Conservation (phyloP, 2,113 vertebrate species). For the Pterocles orientalis region DNA sequence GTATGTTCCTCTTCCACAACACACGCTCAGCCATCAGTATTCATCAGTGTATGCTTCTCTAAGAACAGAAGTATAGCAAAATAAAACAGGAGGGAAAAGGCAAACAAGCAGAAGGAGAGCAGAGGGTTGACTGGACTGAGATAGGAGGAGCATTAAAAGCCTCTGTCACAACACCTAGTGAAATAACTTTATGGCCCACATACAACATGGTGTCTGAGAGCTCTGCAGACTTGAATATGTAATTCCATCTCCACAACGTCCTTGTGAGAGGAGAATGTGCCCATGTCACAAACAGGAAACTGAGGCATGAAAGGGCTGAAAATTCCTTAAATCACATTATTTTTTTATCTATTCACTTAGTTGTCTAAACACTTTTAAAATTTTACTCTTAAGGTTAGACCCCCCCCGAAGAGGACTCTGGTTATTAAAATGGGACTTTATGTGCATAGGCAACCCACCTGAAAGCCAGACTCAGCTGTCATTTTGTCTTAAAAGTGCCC, state of each 20-base stretch:
- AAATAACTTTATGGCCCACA: not conserved
- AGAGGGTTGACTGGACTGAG: not conserved
- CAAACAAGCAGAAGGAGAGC: constrained; percentile 16
- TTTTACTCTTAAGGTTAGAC: not conserved
- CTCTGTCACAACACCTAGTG: not conserved
- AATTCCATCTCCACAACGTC: not conserved
- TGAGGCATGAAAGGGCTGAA: not conserved
- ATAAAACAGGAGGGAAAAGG: constrained; percentile 21
- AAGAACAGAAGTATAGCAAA: constrained; percentile 35
- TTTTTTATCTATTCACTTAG: not conserved
- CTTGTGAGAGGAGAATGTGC: not conserved
- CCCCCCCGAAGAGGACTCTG: not conserved
- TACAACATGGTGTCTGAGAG: not conserved
- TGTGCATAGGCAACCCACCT: not conserved
- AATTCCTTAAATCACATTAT: not conserved
- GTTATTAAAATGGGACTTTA: not conserved
- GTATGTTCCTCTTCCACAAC: not conserved
- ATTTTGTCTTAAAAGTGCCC: not conserved
- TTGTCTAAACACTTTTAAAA: not conserved
- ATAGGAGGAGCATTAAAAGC: not conserved
- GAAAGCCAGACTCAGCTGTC: not conserved
- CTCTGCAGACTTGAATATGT: not conserved
- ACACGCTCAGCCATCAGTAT: not conserved
- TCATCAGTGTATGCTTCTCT: not conserved
- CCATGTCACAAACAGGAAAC: not conserved